Base-by-base conservation (phyloP, 2,113 vertebrate genomes). In the Cottus gobio region DNA sequence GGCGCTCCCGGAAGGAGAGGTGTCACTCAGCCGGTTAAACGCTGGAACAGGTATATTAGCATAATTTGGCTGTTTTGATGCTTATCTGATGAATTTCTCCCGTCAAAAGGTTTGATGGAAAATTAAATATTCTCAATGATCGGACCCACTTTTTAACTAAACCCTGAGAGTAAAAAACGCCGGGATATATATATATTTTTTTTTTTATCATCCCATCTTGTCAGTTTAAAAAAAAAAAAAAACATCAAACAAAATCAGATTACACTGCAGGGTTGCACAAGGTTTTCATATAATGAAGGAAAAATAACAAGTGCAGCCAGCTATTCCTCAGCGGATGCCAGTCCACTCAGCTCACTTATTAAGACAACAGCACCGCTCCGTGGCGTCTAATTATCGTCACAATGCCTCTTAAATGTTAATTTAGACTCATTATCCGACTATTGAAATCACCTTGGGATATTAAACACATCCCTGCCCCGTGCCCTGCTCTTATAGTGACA, bases 11-110 rank as follows among this genome's bases (percentile, higher is more conserved):
- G 65, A 65, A 37, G 37, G 44, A 52, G 57, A 62, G 50, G 50
- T 81, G 85, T 71, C 83, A 85, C 57, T 87, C 85, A 70, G 36
- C 1, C 13, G 72, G 77, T 72, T 57, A 72, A 75, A 80, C 20
- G 26, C 56, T 44, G n/a, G 56, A 77, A 77, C 70, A 31, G 7
- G 15, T 20, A 11, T 54, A 26, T 86, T 56, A 30, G 12, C 52
- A 70, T 74, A 20, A 68, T 42, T 60, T 54, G 44, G 3, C 34
- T 83, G 34, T 37, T 64, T 61, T 70, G 16, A 75, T 68, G 18
- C 26, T 64, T 46, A 31, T 26, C 58, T 56, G 60, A 7, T 57
- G 24, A 11, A 34, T 70, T 15, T 37, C 18, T 54, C 3, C 42
- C 30, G 34, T 69, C 62, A 73, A 26, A 65, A 31, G 62, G 62